phyloP scores from a whole-genome alignment of 2,113 vertebrate genomes.

The Paradoxurus hermaphroditus region DNA sequence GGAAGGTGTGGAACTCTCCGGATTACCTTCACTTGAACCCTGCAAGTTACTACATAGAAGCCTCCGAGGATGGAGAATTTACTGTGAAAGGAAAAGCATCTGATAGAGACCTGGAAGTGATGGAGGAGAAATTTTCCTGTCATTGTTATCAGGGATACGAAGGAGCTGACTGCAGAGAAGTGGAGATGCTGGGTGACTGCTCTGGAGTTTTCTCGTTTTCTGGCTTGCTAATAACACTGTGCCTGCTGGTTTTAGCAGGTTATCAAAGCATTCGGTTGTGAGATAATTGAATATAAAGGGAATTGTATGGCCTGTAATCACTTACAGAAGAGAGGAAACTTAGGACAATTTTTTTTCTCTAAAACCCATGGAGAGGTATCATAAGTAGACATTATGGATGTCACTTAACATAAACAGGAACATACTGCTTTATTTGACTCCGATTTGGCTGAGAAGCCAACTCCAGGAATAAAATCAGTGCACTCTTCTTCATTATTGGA shows the following conservation, averaged over 20 bases:
- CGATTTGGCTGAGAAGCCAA: background rate
- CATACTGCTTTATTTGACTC: background rate
- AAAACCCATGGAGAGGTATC: background rate
- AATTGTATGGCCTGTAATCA: background rate
- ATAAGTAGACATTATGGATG: background rate
- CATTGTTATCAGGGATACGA: slow-evolving; percentile 87
- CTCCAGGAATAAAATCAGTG: background rate
- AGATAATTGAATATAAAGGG: background rate
- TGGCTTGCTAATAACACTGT: background rate
- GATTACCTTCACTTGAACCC: slow-evolving; percentile 86
- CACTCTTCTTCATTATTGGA: background rate
- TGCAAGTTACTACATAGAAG: slow-evolving; percentile 78
- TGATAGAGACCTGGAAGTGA: slow-evolving; percentile 76
- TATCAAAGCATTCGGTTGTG: background rate
- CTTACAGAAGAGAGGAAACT: background rate
- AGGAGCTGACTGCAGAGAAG: slow-evolving; percentile 65
- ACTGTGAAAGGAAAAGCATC: slow-evolving; percentile 80
- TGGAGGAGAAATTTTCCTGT: slow-evolving; percentile 82
- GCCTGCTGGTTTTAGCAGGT: slow-evolving; percentile 39
- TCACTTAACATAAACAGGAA: background rate
- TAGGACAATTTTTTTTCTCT: background rate
- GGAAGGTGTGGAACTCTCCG: slow-evolving; percentile 73
- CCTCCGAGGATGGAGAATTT: slow-evolving; percentile 74
- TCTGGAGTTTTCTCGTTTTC: background rate
- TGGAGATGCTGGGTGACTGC: background rate